Evolutionary conservation across 2,888 invertebrate species (phyloP).

Genomic region (Neocrepidodera transversa): DNA sequence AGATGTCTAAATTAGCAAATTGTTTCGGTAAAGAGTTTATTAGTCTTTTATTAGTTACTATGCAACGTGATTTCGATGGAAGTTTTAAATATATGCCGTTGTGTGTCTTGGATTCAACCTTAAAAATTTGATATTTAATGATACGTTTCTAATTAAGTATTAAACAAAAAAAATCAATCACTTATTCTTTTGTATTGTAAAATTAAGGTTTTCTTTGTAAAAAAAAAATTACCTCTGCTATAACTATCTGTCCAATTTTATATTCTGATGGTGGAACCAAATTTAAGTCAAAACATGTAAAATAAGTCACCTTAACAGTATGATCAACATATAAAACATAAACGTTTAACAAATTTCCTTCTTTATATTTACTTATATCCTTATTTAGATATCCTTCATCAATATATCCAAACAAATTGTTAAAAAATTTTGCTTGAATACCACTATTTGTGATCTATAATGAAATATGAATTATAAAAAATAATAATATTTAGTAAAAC

Average conservation of each 20-base stretch:
- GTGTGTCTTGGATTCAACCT: conserved; percentile 47
- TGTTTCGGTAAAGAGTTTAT: conserved; percentile 46
- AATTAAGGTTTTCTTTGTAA: too few species aligned
- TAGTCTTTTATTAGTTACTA: conserved; percentile 53
- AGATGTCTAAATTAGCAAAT: conserved; percentile 49
- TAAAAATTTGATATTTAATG: neutral
- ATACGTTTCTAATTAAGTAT: neutral
- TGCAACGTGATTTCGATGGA: conserved; percentile 50
- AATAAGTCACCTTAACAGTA: conserved; percentile 71
- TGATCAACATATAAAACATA: conserved; percentile 74
- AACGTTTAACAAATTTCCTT: conserved; percentile 64
- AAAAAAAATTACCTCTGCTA: conserved; percentile 39
- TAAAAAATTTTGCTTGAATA: conserved; percentile 64
- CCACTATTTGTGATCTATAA: conserved; percentile 56
- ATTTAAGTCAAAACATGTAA: conserved; percentile 61
- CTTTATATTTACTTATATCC: conserved; percentile 54
- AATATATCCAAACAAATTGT: conserved; percentile 62
- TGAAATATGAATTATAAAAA: conserved; percentile 13
- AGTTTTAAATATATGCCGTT: conserved; percentile 52
- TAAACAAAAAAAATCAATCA: too few species aligned
- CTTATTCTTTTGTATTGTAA: too few species aligned
- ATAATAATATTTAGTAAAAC: conserved; percentile 5
- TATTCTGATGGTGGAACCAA: conserved; percentile 31
- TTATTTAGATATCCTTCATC: conserved; percentile 62
- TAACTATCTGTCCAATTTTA: conserved; percentile 41